phyloP scores from a whole-genome alignment of 92 coral and sea anemone genomes.

The Siderastrea radians region DNA sequence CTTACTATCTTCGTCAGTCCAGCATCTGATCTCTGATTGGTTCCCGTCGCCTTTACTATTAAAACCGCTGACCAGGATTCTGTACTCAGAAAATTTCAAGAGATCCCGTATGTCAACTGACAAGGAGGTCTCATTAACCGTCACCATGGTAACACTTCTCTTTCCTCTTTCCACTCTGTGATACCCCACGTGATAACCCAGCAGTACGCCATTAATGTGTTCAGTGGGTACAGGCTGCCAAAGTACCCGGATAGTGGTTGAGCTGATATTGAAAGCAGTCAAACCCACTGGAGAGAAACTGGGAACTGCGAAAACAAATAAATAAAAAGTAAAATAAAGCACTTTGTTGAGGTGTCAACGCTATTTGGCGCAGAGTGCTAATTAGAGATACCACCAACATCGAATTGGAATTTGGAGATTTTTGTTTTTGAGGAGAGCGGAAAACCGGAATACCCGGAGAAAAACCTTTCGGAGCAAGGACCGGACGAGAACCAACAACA shows the following conservation, averaged over 20 bases:
- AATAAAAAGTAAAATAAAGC: background rate
- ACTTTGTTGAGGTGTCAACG: too few relatives aligned
- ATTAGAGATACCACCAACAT: too few relatives aligned
- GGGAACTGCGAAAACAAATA: constrained; percentile 39
- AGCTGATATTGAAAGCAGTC: constrained; percentile 41
- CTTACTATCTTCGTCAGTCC: constrained; percentile 71
- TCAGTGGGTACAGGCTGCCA: constrained; percentile 71
- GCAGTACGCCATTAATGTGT: constrained; percentile 50
- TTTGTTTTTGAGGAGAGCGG: too few relatives aligned
- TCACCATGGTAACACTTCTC: constrained; percentile 7
- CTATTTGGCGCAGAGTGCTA: too few relatives aligned
- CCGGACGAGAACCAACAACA: too few relatives aligned
- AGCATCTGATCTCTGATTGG: constrained; percentile 35
- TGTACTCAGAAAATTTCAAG: constrained; percentile 46
- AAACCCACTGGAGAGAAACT: constrained; percentile 59
- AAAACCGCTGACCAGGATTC: constrained; percentile 46
- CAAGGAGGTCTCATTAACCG: background rate
- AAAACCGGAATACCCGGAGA: too few relatives aligned
- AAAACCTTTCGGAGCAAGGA: too few relatives aligned
- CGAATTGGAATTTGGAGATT: too few relatives aligned
- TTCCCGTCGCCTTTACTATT: constrained; percentile 61
- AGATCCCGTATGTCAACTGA: constrained; percentile 10
- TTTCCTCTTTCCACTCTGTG: constrained; percentile 31
- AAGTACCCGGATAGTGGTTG: constrained; percentile 50
- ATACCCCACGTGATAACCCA: constrained; percentile 70